Base-by-base conservation (phyloP, 2,888 invertebrate genomes). In the Hedya salicella region DNA sequence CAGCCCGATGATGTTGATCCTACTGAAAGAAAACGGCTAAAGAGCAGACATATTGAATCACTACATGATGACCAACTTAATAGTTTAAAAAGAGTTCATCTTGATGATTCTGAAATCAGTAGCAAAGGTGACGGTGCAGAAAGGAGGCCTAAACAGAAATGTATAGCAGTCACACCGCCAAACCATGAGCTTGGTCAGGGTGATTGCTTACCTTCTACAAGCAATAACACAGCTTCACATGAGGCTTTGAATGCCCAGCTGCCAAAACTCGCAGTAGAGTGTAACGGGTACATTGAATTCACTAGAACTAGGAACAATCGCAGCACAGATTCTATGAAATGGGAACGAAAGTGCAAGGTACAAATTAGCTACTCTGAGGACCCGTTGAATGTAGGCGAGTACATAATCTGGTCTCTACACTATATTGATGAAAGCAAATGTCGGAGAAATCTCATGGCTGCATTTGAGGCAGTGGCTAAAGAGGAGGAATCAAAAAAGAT, bases 401-500 rank as follows among this genome's bases (percentile, higher is more conserved):
- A 93, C 73, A 92, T 93, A 5, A 93, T 95, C 74, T 94, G 94
- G 89, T 85, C 91, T 67, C 90, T 95, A 70, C 88, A 93, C 66
- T 95, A 95, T 75, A 93, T 93, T 64, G 94, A 93, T 75, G 94
- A 94, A 70, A 93, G 91, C 73, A 94, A 93, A 73, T 94, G 94
- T 73, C 83, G 93, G 54, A 86, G 94, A 71, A 94, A 94, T 80
- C 83, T 94, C 53, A 78, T 94, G 73, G 85, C 93, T 64, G 93
- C 88, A 17, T 93, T 93, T 79, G 90, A 93, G 62, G 88, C 90
- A 78, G 87, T 81, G 21, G 79, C 85, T 40, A 82, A 76, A 62
- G 83, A 87, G 8, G 83, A 83, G 46, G 66, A 69, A 65, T 64
- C 75, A 1, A 78, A 76, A 57, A 78, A 76, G 57, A 69, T 73